Evolutionary conservation across 2,888 invertebrate species (phyloP).

Genomic region (Norana najaformis): DNA sequence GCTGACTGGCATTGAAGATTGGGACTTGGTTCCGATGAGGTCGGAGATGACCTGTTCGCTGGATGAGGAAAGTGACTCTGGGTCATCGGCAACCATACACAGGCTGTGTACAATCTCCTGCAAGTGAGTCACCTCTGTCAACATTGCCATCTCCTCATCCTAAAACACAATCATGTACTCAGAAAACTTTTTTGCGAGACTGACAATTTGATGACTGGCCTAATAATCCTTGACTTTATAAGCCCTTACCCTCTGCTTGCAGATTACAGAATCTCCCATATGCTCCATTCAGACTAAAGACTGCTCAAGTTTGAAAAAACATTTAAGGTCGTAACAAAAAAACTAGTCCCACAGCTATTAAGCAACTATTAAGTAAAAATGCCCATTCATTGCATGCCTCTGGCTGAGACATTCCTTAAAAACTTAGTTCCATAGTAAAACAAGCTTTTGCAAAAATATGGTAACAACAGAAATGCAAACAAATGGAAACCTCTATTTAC

Average conservation of each 20-base stretch:
- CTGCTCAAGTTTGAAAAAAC: no score
- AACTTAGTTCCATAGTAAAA: no score
- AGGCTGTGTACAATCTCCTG: constrained; percentile 85
- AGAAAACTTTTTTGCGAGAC: neutral
- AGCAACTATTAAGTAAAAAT: no score
- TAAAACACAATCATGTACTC: constrained; percentile 58
- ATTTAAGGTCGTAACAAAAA: no score
- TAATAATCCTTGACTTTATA: no score
- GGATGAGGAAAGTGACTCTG: constrained; percentile 80
- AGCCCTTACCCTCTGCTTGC: no score
- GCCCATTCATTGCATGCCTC: no score
- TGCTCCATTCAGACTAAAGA: neutral
- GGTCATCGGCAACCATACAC: constrained; percentile 82
- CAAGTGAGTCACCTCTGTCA: constrained; percentile 87
- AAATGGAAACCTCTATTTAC: no score
- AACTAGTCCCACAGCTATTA: no score
- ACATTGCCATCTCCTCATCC: constrained; percentile 91
- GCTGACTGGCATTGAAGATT: neutral
- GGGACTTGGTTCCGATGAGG: constrained; percentile 66
- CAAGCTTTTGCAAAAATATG: no score
- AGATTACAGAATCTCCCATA: neutral
- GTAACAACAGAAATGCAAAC: no score
- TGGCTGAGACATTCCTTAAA: no score
- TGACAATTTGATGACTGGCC: neutral
- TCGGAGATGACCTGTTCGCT: constrained; percentile 79